phyloP scores from a whole-genome alignment of 2,797 vertebrate genomes.

The Alouatta caraya region DNA sequence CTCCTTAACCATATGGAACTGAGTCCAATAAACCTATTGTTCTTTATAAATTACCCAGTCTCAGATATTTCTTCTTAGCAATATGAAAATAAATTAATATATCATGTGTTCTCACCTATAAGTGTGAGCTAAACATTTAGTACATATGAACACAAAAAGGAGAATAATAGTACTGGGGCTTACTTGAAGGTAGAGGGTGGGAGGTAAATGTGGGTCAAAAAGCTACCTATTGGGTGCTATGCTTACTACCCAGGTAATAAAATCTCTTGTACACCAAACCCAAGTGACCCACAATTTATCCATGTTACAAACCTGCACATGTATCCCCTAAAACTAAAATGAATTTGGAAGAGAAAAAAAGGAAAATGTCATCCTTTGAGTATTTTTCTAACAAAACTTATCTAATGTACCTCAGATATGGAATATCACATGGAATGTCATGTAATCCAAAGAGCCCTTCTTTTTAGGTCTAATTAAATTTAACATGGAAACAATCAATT shows the following conservation, averaged over 20 bases:
- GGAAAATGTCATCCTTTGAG: neutral
- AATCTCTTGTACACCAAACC: neutral
- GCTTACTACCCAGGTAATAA: neutral
- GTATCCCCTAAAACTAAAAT: neutral
- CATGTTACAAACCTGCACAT: neutral
- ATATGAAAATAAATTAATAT: neutral
- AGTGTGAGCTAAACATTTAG: neutral
- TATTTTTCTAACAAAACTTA: neutral
- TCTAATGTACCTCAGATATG: neutral
- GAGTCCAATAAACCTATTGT: neutral
- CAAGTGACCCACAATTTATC: neutral
- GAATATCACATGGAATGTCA: neutral
- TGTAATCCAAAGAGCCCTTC: neutral
- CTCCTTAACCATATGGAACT: neutral
- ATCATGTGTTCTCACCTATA: neutral
- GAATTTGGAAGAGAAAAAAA: neutral
- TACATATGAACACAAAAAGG: neutral
- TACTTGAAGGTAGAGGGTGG: neutral
- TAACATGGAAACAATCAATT: neutral
- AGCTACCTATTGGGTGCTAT: neutral
- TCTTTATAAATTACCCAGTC: neutral
- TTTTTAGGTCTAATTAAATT: neutral
- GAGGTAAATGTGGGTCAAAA: neutral
- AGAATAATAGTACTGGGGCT: neutral
- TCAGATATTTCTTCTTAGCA: neutral